These are phyloP conservation scores for Diplazon laetatorius DNA, from an alignment of 2,888 invertebrate genomes.

Conservation along the genomic window DNA sequence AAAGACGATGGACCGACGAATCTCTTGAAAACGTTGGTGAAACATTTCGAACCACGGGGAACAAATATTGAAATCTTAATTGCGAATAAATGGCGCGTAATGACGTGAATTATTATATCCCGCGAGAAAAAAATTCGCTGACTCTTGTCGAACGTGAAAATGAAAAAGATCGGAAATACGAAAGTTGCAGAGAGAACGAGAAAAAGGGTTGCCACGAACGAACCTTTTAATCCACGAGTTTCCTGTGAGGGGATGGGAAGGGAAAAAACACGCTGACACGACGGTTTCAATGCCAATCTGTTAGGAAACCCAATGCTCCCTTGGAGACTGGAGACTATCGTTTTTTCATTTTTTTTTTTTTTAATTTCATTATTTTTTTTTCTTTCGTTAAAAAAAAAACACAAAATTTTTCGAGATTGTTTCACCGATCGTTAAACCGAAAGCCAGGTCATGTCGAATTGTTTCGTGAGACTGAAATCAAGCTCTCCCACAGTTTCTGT, in stretches of 20 bases:
- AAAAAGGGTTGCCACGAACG: constrained; percentile 64
- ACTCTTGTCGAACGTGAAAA: constrained; percentile 74
- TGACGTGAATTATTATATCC: constrained; percentile 79
- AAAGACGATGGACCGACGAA: no score
- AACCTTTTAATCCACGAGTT: constrained; percentile 77
- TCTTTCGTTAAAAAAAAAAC: neutral
- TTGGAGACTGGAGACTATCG: neutral
- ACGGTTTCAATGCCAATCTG: constrained; percentile 77
- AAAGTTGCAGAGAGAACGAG: neutral
- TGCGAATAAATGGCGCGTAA: constrained; percentile 78
- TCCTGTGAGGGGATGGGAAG: constrained; percentile 36
- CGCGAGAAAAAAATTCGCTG: constrained; percentile 78
- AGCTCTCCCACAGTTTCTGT: neutral
- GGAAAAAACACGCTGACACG: constrained; percentile 76
- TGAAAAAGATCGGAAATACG: constrained; percentile 21
- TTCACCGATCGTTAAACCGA: neutral
- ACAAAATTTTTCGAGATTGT: neutral
- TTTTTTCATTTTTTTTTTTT: no score
- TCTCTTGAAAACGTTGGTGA: no score
- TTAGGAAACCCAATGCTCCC: constrained; percentile 69
- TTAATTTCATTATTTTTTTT: no score
- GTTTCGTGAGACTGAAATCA: neutral
- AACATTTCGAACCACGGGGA: neutral
- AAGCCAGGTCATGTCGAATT: neutral
- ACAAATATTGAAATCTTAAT: constrained; percentile 74